Evolutionary conservation across 2,888 invertebrate genomes (phyloP).

Genomic region (Cataglyphis cursor): DNA sequence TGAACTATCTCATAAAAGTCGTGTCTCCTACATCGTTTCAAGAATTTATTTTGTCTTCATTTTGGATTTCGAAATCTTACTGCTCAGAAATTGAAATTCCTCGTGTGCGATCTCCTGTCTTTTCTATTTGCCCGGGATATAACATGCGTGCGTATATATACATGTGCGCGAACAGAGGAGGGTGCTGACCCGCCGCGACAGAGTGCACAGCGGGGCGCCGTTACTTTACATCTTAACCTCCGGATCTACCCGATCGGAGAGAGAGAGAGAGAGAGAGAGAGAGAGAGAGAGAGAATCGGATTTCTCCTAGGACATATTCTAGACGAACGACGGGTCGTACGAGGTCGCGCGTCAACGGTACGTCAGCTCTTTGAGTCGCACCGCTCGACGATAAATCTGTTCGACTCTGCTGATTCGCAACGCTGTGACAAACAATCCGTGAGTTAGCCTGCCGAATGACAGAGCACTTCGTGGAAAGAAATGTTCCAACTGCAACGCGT

Average conservation of each 20-base stretch:
- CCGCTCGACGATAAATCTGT: conserved; percentile 75
- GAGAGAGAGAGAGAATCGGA: conserved; percentile 20
- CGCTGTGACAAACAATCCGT: conserved; percentile 13
- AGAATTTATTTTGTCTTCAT: background rate
- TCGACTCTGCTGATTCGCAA: conserved; percentile 49
- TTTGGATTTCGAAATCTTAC: background rate
- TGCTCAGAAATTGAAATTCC: conserved; percentile 34
- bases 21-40: background rate
- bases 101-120: conserved; percentile 53
- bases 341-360: conserved; percentile 43
- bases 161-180: conserved; percentile 66
- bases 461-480: background rate
- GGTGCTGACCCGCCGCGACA: conserved; percentile 74
- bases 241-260: conserved; percentile 34
- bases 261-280: too few relatives aligned
- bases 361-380: conserved; percentile 70
- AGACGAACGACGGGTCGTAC: conserved; percentile 62
- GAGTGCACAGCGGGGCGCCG: conserved; percentile 72
- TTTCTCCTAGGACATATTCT: conserved; percentile 52
- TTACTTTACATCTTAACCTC: conserved; percentile 60
- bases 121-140: conserved; percentile 44
- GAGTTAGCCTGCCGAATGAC: background rate
- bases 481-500: background rate
- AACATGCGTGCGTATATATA: conserved; percentile 1
- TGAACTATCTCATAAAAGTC: background rate